These are phyloP conservation scores for Microcebus tavaratra DNA, from an alignment of 2,113 vertebrate genomes.

Conservation along the genomic window DNA sequence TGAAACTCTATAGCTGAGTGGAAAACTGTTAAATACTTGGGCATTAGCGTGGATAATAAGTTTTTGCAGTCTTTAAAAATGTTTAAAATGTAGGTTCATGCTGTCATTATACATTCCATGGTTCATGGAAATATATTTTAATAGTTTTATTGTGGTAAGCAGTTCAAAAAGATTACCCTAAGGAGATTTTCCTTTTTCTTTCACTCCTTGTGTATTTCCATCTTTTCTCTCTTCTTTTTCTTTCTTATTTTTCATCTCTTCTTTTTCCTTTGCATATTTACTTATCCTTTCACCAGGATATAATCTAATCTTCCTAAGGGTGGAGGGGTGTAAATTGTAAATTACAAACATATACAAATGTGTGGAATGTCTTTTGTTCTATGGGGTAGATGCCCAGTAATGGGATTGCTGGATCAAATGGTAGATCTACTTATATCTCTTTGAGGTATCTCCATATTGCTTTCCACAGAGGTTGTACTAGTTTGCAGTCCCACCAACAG, in stretches of 20 bases:
- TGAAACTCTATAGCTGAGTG: slow-evolving; percentile 69
- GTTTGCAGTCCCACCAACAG: no score
- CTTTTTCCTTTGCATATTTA: not conserved
- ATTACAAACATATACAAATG: not conserved
- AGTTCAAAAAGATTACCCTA: slow-evolving; percentile 62
- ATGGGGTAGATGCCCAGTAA: no score
- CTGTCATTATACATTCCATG: slow-evolving; percentile 79
- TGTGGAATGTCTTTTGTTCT: not conserved
- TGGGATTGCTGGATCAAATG: no score
- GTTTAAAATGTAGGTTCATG: slow-evolving; percentile 78
- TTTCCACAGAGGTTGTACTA: no score
- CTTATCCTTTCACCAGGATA: not conserved
- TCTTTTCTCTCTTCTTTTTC: not conserved
- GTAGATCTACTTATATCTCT: no score
- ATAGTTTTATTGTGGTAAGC: slow-evolving; percentile 64
- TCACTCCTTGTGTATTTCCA: not conserved
- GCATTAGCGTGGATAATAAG: slow-evolving; percentile 79
- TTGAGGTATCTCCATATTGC: no score
- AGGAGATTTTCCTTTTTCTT: not conserved
- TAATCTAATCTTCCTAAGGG: not conserved
- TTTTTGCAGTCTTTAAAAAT: slow-evolving; percentile 80
- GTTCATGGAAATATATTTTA: slow-evolving; percentile 80
- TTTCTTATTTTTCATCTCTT: not conserved
- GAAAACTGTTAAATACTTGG: slow-evolving; percentile 78
- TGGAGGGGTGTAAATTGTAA: not conserved